These are phyloP conservation scores for Tigriopus japonicus DNA, from an alignment of 1,140 invertebrate genomes.

Conservation along the genomic window DNA sequence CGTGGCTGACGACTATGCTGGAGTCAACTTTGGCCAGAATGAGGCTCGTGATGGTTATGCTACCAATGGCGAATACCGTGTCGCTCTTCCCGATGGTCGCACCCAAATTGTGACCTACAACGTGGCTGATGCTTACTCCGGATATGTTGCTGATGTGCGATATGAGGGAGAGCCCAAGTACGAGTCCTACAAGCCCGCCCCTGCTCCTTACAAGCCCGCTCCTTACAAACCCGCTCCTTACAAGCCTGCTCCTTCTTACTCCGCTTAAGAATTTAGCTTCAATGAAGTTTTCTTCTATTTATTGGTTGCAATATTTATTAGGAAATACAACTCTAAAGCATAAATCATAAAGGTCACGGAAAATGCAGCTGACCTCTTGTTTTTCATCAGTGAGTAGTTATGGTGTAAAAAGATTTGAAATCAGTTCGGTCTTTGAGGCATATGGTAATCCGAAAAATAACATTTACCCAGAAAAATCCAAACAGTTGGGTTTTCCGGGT, in stretches of 20 bases:
- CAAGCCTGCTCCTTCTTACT: constrained; percentile 1
- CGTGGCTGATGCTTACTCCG: constrained; percentile 2
- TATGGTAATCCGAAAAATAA: too few species aligned
- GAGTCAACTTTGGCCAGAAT: not conserved
- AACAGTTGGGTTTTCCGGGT: too few species aligned
- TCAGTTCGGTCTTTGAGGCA: too few species aligned
- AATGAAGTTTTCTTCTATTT: too few species aligned
- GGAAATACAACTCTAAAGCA: too few species aligned
- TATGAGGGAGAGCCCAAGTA: constrained; percentile 13
- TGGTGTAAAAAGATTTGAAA: too few species aligned
- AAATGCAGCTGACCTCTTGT: too few species aligned
- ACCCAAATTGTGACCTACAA: constrained; percentile 11
- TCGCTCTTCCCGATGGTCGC: constrained; percentile 10
- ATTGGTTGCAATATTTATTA: too few species aligned
- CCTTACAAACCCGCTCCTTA: constrained; percentile 10
- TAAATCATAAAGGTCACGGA: too few species aligned
- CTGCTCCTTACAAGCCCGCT: constrained; percentile 7
- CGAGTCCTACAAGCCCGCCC: constrained; percentile 1
- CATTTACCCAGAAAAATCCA: too few species aligned
- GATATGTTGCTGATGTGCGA: constrained; percentile 11
- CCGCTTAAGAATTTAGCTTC: not conserved
- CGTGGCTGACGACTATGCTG: constrained; percentile 4
- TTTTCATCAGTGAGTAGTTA: too few species aligned
- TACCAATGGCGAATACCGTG: constrained; percentile 7
- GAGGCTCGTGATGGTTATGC: constrained; percentile 7